Evolutionary conservation across 37 sponge, comb jelly and placozoan species (phyloP), one percentile per base, ranked within the genome.

Genomic region (Oopsacas minuta): DNA sequence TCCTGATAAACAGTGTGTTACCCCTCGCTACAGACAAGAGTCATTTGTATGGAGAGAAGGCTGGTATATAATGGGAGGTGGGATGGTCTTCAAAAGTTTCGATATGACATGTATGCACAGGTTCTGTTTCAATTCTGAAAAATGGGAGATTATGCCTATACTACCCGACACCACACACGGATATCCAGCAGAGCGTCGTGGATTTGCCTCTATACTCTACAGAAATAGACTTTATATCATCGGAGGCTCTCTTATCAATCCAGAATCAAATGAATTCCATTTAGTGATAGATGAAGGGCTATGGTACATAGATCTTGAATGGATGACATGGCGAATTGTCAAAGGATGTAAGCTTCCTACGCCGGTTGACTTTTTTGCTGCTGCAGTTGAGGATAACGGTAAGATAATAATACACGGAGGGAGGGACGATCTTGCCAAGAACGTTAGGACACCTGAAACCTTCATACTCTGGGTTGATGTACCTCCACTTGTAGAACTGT

Each of bases 1-100:
- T 3, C 28, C 75, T 32, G 75, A 61, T n/a, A 61, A 61, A 34
- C 20, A 61, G 20, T 61, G 28, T 61, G 28, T n/a, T 12, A 25
- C 75, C 75, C 75, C 75, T 61, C 75, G 75, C 75, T 61, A 61
- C 75, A 10, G 75, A 10, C 75, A 61, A n/a, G 75, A 61, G 30
- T 61, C 28, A 25, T 61, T 61, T n/a, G 75, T 61, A 3, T 61
- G 75, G 75, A 12, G 22, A 12, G 17, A 61, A 12, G 30, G 75
- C 17, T 61, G 75, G 75, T 61, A 25, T 34, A 61, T 61, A 10
- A 3, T 61, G 20, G 75, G 75, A 5, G 75, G 75, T 3, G 22
- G 32, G 3, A 25, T 61, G 3, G 30, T 20, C 30, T 3, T 25
- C 3, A 3, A 5, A 3, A 32, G 75, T n/a, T n/a, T 32, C 1